A percentile compares a stretch with the other conserved stretches of the same genome.
Conservation (phyloP, 92 coral and sea anemone species). For the Palythoa grandis region DNA sequence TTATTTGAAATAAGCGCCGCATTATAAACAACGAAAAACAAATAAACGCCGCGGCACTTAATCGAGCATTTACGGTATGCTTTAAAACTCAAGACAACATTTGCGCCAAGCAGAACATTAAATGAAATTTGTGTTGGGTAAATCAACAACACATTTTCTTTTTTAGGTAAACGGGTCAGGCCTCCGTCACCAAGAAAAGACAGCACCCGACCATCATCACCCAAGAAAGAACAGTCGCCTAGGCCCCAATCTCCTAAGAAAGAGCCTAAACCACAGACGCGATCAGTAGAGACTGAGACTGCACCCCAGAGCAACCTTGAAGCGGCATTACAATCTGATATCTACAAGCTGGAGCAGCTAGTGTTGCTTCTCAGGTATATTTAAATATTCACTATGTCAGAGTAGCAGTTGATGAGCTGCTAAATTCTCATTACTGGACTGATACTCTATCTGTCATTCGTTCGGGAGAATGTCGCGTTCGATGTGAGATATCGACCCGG, state of each 20-base stretch:
- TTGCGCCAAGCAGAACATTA: too few species aligned
- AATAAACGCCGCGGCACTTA: too few species aligned
- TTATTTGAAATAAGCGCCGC: too few species aligned
- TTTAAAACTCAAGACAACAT: too few species aligned
- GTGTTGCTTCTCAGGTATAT: conserved; percentile 87
- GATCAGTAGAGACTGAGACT: conserved; percentile 92
- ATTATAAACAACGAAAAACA: too few species aligned
- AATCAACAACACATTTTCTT: background rate
- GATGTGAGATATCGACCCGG: too few species aligned
- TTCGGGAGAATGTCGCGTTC: background rate
- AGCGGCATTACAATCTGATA: conserved; percentile 84
- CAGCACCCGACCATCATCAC: conserved; percentile 66
- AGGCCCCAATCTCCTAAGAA: conserved; percentile 87
- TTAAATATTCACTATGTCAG: background rate
- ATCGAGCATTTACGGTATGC: too few species aligned
- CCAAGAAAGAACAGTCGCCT: conserved; percentile 61
- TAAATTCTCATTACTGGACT: background rate
- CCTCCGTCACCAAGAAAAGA: conserved; percentile 79
- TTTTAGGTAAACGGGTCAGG: conserved; percentile 53
- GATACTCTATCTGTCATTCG: background rate
- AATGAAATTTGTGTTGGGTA: background rate
- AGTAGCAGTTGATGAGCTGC: background rate
- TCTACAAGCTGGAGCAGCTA: conserved; percentile 89
- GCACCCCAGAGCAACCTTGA: conserved; percentile 84
- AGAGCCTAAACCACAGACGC: conserved; percentile 82